A percentile compares a stretch with the other conserved stretches of the same genome.
These are phyloP conservation scores for Rhimphoctona megacephalus DNA, from an alignment of 2,888 invertebrate genomes.

Conservation along the genomic window DNA sequence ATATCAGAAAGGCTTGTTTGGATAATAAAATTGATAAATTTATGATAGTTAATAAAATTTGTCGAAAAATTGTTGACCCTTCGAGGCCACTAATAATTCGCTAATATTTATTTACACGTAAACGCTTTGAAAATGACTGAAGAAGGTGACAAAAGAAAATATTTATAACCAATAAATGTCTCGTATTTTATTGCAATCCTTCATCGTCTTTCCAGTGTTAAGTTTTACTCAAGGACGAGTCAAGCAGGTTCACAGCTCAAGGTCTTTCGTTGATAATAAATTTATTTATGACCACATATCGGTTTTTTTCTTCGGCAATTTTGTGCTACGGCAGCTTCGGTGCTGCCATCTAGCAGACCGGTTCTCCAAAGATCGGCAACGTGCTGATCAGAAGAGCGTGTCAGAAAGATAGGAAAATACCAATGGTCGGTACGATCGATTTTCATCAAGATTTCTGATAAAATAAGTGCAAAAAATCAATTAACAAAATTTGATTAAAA, in stretches of 20 bases:
- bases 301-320: conserved; percentile 7
- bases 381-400: conserved; percentile 29
- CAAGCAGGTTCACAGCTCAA: conserved; percentile 29
- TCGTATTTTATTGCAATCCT: conserved; percentile 6
- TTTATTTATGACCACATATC: conserved; percentile 15
- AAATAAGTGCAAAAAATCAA: background rate
- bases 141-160: background rate
- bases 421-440: conserved; percentile 58
- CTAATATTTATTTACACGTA: too few species aligned
- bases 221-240: conserved; percentile 33
- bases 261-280: conserved; percentile 30
- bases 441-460: conserved; percentile 4
- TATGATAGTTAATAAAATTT: too few species aligned
- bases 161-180: conserved; percentile 10
- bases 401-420: background rate
- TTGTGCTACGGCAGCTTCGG: conserved; percentile 4
- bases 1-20: too few species aligned
- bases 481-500: too few species aligned
- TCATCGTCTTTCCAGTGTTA: background rate
- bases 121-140: too few species aligned
- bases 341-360: conserved; percentile 62
- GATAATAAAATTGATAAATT: too few species aligned
- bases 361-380: conserved; percentile 55
- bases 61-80: too few species aligned
- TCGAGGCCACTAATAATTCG: too few species aligned